Evolutionary conservation across 2,888 invertebrate genomes (phyloP).

Genomic region (Drosophila stalkeri): DNA sequence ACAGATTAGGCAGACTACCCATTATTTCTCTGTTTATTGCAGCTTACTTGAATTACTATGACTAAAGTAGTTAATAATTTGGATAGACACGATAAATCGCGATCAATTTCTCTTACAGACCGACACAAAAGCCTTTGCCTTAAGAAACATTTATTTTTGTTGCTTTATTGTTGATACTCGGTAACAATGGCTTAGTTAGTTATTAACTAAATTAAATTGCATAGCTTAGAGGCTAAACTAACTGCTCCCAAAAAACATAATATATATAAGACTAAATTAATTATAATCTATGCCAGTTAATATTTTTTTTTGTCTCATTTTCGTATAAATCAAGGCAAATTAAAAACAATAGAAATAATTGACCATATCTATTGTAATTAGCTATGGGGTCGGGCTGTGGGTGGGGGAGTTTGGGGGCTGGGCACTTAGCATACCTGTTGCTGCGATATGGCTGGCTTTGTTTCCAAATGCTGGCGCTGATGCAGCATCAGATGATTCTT

Average conservation of each 20-base stretch:
- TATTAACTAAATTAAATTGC: slow-evolving; percentile 47
- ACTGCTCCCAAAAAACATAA: slow-evolving; percentile 36
- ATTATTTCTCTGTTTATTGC: background rate
- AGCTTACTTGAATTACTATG: slow-evolving; percentile 17
- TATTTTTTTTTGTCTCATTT: slow-evolving; percentile 4
- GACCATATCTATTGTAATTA: slow-evolving; percentile 17
- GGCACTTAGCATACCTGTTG: slow-evolving; percentile 84
- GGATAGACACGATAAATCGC: background rate
- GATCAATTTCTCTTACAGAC: slow-evolving; percentile 37
- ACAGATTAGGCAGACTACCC: background rate
- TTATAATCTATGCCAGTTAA: slow-evolving; percentile 34
- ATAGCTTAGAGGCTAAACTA: slow-evolving; percentile 47
- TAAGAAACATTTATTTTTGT: slow-evolving; percentile 22
- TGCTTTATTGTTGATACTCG: slow-evolving; percentile 32
- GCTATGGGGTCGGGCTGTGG: slow-evolving; percentile 8
- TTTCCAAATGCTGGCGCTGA: slow-evolving; percentile 90
- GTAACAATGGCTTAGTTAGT: slow-evolving; percentile 49
- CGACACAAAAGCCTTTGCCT: slow-evolving; percentile 43
- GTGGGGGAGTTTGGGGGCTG: slow-evolving; percentile 1
- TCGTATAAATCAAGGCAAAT: slow-evolving; percentile 31
- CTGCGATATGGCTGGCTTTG: slow-evolving; percentile 84
- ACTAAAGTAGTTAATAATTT: slow-evolving; percentile 15
- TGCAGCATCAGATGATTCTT: slow-evolving; percentile 93
- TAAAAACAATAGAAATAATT: slow-evolving; percentile 35
- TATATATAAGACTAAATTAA: slow-evolving; percentile 30